Conservation (phyloP, 2,797 vertebrate species). For the Fundulus diaphanus region DNA sequence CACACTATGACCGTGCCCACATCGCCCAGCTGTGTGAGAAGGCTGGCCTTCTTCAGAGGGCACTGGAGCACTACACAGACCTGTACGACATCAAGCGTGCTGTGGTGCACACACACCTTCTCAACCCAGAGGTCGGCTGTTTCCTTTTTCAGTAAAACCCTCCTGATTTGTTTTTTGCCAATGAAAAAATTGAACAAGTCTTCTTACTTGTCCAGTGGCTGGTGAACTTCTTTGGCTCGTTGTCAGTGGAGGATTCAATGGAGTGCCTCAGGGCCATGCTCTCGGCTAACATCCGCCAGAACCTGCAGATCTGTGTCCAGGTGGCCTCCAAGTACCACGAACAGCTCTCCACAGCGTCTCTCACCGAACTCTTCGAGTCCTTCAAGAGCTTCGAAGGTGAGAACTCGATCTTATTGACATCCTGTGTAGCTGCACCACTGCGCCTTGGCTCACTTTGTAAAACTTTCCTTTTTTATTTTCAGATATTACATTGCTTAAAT, state of each 20-base stretch:
- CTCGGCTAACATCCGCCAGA: slow-evolving; percentile 96
- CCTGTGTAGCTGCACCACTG: background rate
- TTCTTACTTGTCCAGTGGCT: slow-evolving; percentile 85
- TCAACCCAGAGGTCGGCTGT: slow-evolving; percentile 91
- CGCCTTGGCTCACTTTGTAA: background rate
- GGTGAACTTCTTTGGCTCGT: slow-evolving; percentile 95
- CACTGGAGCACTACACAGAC: slow-evolving; percentile 95
- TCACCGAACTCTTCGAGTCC: slow-evolving; percentile 96
- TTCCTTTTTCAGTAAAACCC: background rate
- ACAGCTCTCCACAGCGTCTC: slow-evolving; percentile 91
- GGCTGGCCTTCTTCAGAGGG: slow-evolving; percentile 92
- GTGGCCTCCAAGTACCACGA: slow-evolving; percentile 97
- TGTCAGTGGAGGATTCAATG: slow-evolving; percentile 95
- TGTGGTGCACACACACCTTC: slow-evolving; percentile 95
- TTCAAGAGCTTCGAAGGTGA: slow-evolving; percentile 98
- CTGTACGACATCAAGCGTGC: slow-evolving; percentile 96
- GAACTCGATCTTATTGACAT: slow-evolving; percentile 2
- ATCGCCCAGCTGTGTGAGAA: slow-evolving; percentile 97
- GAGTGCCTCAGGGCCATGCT: slow-evolving; percentile 96
- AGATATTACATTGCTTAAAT: background rate
- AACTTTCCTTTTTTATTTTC: background rate
- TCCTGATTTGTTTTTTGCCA: rapidly evolving
- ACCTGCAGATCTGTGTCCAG: slow-evolving; percentile 97
- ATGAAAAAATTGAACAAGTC: background rate
- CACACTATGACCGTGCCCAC: slow-evolving; percentile 95